Percentiles rank a stretch among this genome's conserved stretches.
Evolutionary conservation across 1,140 invertebrate genomes (phyloP).

Genomic region (Anastatus disparis): DNA sequence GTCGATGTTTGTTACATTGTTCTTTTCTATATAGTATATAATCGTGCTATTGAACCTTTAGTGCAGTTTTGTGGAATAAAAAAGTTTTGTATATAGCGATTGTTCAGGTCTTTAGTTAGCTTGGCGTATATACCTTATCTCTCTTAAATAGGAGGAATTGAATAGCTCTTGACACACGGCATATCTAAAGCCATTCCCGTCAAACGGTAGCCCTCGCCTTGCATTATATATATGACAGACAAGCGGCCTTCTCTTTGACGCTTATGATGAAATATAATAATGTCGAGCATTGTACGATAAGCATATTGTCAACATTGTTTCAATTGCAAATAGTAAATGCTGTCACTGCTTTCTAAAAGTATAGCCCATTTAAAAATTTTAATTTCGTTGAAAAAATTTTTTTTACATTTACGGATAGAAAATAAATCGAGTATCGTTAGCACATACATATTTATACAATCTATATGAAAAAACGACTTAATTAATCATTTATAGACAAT

Average conservation of each 20-base stretch:
- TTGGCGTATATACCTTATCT: too few species aligned
- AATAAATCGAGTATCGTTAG: too few species aligned
- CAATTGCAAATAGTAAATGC: conserved; percentile 34
- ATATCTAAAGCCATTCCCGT: conserved; percentile 21
- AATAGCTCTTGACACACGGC: neutral
- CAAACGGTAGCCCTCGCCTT: conserved; percentile 24
- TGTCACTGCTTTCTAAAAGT: too few species aligned
- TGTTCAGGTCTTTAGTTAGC: conserved; percentile 19
- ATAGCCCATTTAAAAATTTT: too few species aligned
- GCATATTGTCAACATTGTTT: neutral
- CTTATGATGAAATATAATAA: conserved; percentile 29
- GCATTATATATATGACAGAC: conserved; percentile 16
- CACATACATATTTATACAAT: too few species aligned
- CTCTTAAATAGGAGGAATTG: conserved; percentile 8
- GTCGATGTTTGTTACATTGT: conserved; percentile 12
- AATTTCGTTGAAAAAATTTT: too few species aligned
- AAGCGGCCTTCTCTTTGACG: neutral
- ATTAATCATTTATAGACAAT: too few species aligned
- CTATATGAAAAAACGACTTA: too few species aligned
- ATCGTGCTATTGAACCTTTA: neutral
- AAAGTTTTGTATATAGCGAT: conserved; percentile 6
- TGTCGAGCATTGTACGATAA: conserved; percentile 25
- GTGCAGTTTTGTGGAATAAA: conserved; percentile 27
- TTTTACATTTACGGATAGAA: too few species aligned
- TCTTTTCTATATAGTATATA: neutral